These are phyloP conservation scores for Stegastes partitus DNA, from an alignment of 2,113 vertebrate species.

Conservation along the genomic window DNA sequence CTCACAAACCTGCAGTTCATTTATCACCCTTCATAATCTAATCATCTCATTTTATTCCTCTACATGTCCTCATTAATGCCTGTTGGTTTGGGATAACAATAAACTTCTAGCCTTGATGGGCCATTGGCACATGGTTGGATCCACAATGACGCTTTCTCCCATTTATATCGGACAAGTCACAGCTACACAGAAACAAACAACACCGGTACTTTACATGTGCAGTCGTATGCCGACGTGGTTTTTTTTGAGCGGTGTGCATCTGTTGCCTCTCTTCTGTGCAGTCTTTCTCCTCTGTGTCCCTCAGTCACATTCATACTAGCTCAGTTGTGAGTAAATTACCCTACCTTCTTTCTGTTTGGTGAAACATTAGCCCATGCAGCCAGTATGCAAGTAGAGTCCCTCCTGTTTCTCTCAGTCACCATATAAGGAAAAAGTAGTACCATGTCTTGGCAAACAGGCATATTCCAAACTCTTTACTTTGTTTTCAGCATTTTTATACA, in stretches of 20 bases:
- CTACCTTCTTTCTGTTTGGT: conserved; percentile 38
- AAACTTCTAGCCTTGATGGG: neutral
- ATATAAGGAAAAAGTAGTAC: conserved; percentile 72
- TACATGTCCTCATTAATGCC: conserved; percentile 15
- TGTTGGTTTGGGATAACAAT: neutral
- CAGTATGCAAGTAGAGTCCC: conserved; percentile 31
- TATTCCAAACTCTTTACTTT: conserved; percentile 70
- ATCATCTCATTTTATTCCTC: conserved; percentile 21
- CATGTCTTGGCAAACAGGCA: conserved; percentile 76
- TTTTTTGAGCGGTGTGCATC: conserved; percentile 22
- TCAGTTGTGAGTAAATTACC: conserved; percentile 24
- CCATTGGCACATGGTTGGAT: conserved; percentile 70
- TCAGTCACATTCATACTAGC: conserved; percentile 43
- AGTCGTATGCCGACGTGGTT: conserved; percentile 45
- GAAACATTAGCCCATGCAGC: conserved; percentile 38
- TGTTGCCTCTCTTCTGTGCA: conserved; percentile 26
- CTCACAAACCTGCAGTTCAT: conserved; percentile 13
- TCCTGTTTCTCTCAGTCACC: conserved; percentile 58
- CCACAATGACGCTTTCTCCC: conserved; percentile 45
- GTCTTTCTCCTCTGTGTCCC: conserved; percentile 24
- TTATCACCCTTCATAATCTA: conserved; percentile 6
- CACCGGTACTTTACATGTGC: conserved; percentile 17
- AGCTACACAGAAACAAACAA: conserved; percentile 27
- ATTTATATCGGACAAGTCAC: conserved; percentile 40
- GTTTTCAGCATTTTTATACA: conserved; percentile 62